Evolutionary conservation across 2,888 invertebrate genomes (phyloP), one percentile per base, ranked within the genome.

Genomic region (Agonopterix alstromeriana): DNA sequence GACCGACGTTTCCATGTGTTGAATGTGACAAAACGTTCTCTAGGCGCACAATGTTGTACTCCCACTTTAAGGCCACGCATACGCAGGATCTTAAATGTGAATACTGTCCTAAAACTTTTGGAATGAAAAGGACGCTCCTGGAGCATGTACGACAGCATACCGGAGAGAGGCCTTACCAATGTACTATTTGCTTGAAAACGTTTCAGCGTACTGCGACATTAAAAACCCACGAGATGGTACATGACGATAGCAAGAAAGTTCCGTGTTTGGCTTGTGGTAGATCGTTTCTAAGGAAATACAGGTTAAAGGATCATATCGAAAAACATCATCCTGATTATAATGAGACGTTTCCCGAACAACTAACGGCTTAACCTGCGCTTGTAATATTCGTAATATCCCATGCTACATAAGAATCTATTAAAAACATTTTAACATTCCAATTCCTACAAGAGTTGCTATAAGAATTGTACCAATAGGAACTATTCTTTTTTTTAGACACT

Each of bases 401-500:
- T 14, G 14, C 14, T 1, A 14, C 14, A 14, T 14, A 14, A 14
- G 14, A 14, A 14, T 2, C 2, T 2, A 14, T 14, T 14, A 14
- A 2, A 14, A 14, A 14, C 2, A 14, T 14, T 14, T 27, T 27
- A 7, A 27, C 27, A 27, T 5, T 27, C 5, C 5, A 27, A 27
- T 27, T 27, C 7, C 27, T 27, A 1, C 5, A 27, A 27, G 27
- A 27, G 7, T 27, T 27, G 1, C 27, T 27, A 1, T 5, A 27
- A 27, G 27, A 27, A 27, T 27, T 27, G 1, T 27, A 83, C 69
- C 67, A 58, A 60, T 74, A 76, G 65, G 77, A 75, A 85, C 84
- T 85, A 78, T 84, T 82, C 85, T 82, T 86, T 85, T 47, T 86
- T 86, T 76, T 86, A 86, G 86, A 82, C 42, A 8, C 12, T n/a